Conservation (phyloP, 2,113 vertebrate genomes). For the Mola mola region DNA sequence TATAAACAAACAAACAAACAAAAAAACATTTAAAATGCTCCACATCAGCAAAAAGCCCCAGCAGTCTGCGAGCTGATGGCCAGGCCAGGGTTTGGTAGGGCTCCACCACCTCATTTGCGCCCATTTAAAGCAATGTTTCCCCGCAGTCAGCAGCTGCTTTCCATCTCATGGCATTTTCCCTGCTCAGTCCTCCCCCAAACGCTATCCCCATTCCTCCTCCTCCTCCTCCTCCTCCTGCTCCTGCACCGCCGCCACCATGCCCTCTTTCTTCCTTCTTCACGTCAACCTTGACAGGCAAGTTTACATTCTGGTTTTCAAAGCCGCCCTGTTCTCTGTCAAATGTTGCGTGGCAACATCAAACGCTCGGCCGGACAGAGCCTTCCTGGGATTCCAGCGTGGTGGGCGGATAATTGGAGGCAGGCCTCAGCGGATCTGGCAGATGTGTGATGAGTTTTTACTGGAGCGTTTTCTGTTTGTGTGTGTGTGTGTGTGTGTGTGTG, state of each 20-base stretch:
- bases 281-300: constrained; percentile 80
- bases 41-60: constrained; percentile 52
- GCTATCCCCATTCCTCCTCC: background rate
- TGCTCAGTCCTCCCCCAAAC: constrained; percentile 16
- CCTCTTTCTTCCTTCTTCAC: constrained; percentile 68
- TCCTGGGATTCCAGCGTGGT: constrained; percentile 78
- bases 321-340: constrained; percentile 81
- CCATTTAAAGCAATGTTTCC: constrained; percentile 78
- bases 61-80: constrained; percentile 58
- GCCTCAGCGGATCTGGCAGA: constrained; percentile 77
- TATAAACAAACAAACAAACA: constrained; percentile 2
- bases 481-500: constrained; percentile 47
- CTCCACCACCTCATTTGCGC: constrained; percentile 70
- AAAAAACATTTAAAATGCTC: background rate
- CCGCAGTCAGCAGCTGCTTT: constrained; percentile 77
- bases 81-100: constrained; percentile 41
- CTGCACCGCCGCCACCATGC: no score
- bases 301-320: constrained; percentile 78
- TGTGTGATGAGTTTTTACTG: constrained; percentile 79
- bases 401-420: constrained; percentile 82
- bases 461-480: constrained; percentile 46
- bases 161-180: constrained; percentile 77
- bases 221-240: constrained; percentile 23
- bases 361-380: constrained; percentile 75
- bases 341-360: constrained; percentile 83